Conservation (phyloP, 1,140 invertebrate genomes). For the Stegodyphus mimosarum region DNA sequence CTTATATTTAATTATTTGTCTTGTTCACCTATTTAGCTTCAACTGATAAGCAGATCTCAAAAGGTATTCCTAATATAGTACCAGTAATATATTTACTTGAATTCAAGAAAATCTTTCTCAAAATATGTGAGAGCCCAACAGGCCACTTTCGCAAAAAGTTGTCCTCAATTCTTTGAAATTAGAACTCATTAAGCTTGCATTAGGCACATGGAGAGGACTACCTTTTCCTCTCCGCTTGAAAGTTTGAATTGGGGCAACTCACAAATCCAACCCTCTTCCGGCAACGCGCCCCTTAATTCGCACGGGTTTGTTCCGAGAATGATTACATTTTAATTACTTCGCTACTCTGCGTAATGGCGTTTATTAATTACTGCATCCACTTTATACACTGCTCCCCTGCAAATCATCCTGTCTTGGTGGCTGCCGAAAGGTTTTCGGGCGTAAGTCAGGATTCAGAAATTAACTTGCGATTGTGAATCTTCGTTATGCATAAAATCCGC, state of each 20-base stretch:
- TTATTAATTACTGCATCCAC: conserved; percentile 32
- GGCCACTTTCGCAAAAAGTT: no score
- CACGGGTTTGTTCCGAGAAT: conserved; percentile 4
- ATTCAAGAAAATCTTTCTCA: no score
- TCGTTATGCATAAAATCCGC: no score
- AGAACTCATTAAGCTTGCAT: conserved; percentile 14
- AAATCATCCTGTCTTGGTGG: not conserved
- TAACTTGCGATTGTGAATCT: not conserved
- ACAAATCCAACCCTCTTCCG: not conserved
- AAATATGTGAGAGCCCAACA: no score
- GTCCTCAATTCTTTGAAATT: not conserved
- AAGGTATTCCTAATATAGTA: no score
- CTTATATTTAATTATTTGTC: no score
- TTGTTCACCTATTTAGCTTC: no score
- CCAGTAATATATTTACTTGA: no score
- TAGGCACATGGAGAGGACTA: not conserved
- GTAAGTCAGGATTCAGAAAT: not conserved
- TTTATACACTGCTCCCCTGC: not conserved
- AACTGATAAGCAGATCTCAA: no score
- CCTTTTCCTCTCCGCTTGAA: not conserved
- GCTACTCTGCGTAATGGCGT: conserved; percentile 25
- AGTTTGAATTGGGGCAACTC: not conserved
- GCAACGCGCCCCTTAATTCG: not conserved
- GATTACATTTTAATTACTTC: conserved; percentile 45
- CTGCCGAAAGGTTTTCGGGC: not conserved